phyloP scores from a whole-genome alignment of 1,140 invertebrate genomes.

The Megathymus violae region DNA sequence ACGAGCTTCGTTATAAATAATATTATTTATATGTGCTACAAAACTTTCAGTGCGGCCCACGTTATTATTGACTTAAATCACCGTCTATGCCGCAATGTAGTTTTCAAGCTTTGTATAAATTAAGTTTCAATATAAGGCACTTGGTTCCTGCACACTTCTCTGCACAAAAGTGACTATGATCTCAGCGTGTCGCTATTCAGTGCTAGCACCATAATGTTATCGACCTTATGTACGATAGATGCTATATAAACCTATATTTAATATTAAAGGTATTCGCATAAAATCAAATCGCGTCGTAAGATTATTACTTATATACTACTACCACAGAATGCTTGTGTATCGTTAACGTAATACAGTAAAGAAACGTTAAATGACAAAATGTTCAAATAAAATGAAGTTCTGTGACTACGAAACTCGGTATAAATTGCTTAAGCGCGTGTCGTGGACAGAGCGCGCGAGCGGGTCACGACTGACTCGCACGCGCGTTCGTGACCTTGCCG shows the following conservation, averaged over 20 bases:
- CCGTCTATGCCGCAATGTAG: conserved; percentile 4
- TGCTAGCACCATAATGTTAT: conserved; percentile 44
- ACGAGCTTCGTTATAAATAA: neutral
- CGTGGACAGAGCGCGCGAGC: conserved; percentile 52
- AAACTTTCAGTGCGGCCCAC: conserved; percentile 1
- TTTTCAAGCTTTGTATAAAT: conserved; percentile 25
- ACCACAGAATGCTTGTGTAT: conserved; percentile 47
- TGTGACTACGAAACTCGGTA: conserved; percentile 51
- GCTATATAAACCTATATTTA: conserved; percentile 31
- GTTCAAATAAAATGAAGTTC: conserved; percentile 59
- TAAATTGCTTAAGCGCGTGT: conserved; percentile 49
- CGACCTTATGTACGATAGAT: conserved; percentile 40
- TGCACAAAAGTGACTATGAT: conserved; percentile 63
- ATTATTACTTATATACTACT: conserved; percentile 43
- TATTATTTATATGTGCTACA: neutral
- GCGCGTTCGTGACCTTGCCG: conserved; percentile 81
- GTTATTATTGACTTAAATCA: neutral
- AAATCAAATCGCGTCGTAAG: conserved; percentile 49
- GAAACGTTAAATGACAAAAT: conserved; percentile 39
- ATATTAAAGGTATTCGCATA: conserved; percentile 49
- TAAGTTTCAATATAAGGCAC: conserved; percentile 20
- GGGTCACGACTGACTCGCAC: conserved; percentile 77
- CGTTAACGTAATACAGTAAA: conserved; percentile 50
- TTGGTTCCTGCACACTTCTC: conserved; percentile 35
- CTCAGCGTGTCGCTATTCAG: conserved; percentile 68